phyloP scores from a whole-genome alignment of 2,797 vertebrate genomes.

The Ceyx erithaca region DNA sequence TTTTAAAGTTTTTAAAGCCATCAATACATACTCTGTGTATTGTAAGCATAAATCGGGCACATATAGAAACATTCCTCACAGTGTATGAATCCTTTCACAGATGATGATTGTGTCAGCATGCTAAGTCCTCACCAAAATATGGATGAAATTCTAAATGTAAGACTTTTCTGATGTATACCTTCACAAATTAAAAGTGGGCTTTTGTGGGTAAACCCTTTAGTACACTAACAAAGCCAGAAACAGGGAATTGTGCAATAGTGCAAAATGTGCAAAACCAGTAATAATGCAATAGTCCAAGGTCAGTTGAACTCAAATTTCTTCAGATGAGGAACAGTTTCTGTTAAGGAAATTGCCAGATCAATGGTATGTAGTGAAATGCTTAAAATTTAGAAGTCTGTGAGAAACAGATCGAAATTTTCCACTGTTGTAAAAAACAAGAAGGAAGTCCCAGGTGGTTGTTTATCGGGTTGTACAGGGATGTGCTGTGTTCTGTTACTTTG shows the following conservation, averaged over 20 bases:
- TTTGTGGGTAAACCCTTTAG: neutral
- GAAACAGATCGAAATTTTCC: neutral
- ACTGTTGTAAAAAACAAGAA: neutral
- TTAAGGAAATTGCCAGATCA: neutral
- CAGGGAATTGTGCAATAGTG: neutral
- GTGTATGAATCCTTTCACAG: neutral
- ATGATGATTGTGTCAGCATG: neutral
- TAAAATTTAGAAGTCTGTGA: neutral
- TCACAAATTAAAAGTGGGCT: neutral
- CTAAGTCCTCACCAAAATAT: neutral
- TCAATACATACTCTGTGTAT: neutral
- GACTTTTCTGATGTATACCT: neutral
- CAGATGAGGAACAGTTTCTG: neutral
- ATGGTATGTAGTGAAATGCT: neutral
- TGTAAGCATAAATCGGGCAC: neutral
- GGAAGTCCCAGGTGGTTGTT: neutral
- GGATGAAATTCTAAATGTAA: neutral
- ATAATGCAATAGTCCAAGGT: neutral
- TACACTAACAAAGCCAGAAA: neutral
- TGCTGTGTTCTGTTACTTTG: constrained; percentile 15
- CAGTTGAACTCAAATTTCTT: neutral
- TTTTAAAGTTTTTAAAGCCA: neutral
- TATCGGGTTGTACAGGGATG: neutral
- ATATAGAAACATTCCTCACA: neutral
- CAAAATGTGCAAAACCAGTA: neutral